A percentile compares a stretch with the other conserved stretches of the same genome.
These are phyloP conservation scores for Lamellibrachia columna DNA, from an alignment of 2,888 invertebrate species.

Conservation along the genomic window DNA sequence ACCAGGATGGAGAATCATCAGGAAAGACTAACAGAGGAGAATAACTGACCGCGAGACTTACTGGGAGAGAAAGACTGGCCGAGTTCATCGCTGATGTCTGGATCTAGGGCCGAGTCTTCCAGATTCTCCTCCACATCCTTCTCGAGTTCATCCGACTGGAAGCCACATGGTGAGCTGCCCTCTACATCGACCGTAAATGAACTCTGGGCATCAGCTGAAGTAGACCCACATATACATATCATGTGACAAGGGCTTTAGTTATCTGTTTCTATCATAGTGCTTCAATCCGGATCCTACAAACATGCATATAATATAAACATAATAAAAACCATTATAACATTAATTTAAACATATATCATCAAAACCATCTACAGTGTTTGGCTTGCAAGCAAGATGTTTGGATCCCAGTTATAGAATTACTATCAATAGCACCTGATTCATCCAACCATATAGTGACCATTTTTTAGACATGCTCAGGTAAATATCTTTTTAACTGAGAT, in stretches of 20 bases:
- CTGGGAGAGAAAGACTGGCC: neutral
- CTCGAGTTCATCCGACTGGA: neutral
- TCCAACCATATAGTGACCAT: too few relatives aligned
- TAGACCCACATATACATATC: neutral
- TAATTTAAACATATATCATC: too few relatives aligned
- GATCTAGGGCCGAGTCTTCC: neutral
- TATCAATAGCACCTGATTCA: too few relatives aligned
- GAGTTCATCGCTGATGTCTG: neutral
- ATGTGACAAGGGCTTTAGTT: neutral
- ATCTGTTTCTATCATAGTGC: too few relatives aligned
- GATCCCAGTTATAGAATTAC: too few relatives aligned
- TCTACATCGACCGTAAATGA: neutral
- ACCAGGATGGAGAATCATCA: neutral
- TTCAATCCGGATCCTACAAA: too few relatives aligned
- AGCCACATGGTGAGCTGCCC: neutral
- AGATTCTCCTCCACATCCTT: neutral
- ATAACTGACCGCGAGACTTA: neutral
- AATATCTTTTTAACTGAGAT: too few relatives aligned
- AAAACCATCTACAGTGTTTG: too few relatives aligned
- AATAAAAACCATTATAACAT: too few relatives aligned
- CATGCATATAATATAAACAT: too few relatives aligned
- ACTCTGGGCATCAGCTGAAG: neutral
- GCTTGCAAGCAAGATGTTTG: too few relatives aligned
- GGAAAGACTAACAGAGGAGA: neutral
- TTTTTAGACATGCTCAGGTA: too few relatives aligned